Base-by-base conservation (phyloP, 53 echinoderm and acorn worm genomes). In the Patiria pectinifera region DNA sequence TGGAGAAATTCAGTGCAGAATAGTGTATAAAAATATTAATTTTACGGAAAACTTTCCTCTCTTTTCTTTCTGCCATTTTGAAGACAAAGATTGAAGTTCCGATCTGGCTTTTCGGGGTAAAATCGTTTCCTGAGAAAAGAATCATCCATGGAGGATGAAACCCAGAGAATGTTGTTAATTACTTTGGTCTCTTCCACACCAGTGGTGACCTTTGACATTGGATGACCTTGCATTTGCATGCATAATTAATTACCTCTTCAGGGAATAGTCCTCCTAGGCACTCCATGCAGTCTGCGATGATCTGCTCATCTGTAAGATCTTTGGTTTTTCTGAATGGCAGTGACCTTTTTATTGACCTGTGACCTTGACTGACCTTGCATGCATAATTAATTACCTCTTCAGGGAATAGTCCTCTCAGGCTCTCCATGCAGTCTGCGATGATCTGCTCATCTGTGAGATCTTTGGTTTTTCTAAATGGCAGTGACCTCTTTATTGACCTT, bases 251-350 rank as follows among this genome's bases (percentile, higher is more conserved):
- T 86, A 99, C 97, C 95, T 97, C 92, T 43, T 95, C 91, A 71
- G 99, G 99, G 86, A 99, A 99, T 61, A 99, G 94, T 18, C 89
- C 93, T 85, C 91, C 85, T 26, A 97, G 95, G 82, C 94, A 97
- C 3, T 62, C 83, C 91, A 97, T 82, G 81, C 97, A 97, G 75
- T 94, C 95, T 4, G 94, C 96, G 18, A 97, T 88, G 48, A 99
- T 93, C 78, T 95, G 91, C 69, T 97, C 80, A 45, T 97, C 95
- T 22, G 35, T 35, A 1, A 35, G 35, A 35, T 35, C 35, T 35
- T 35, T 35, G 35, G 0, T 35, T 35, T 35, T 35, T 35, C 35
- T 6, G 53, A 5, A 53, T 53, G 35, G 53, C 53, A 53, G 53
- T 53, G 8, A 53, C 53, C 53, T 53, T 2, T 53, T 53, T 53